These are phyloP conservation scores for Aegotheles bennettii DNA, from an alignment of 2,113 vertebrate species.

Conservation along the genomic window DNA sequence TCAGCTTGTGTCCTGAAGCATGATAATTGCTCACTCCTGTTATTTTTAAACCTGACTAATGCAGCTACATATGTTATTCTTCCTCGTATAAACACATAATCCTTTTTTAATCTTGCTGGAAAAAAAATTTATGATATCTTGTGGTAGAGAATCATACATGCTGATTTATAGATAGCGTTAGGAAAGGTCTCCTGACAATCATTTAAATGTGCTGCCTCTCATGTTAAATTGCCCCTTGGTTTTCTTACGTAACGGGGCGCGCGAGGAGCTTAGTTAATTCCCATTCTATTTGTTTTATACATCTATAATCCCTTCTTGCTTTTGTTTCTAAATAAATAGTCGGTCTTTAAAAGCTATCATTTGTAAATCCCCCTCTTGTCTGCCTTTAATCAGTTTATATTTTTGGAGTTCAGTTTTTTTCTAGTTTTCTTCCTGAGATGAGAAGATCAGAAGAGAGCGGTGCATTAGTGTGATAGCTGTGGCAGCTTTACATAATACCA, in stretches of 20 bases:
- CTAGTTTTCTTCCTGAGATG: constrained; percentile 20
- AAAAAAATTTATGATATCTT: constrained; percentile 47
- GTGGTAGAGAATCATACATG: neutral
- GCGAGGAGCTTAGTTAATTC: constrained; percentile 10
- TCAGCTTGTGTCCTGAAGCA: constrained; percentile 51
- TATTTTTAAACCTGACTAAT: constrained; percentile 66
- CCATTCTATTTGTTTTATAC: constrained; percentile 42
- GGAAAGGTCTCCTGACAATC: constrained; percentile 20
- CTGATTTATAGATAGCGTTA: constrained; percentile 16
- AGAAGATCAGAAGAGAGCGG: neutral
- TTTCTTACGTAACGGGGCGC: constrained; percentile 27
- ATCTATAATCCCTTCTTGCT: constrained; percentile 15
- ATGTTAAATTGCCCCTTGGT: neutral
- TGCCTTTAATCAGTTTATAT: constrained; percentile 42
- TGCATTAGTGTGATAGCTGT: neutral
- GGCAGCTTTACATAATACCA: constrained; percentile 6
- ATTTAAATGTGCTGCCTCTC: neutral
- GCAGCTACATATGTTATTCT: constrained; percentile 61
- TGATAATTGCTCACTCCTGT: constrained; percentile 46
- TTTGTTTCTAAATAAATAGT: constrained; percentile 39
- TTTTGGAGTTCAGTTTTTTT: neutral
- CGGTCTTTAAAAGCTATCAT: neutral
- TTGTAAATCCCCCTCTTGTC: constrained; percentile 43
- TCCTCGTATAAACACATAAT: constrained; percentile 59
- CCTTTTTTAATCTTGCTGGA: constrained; percentile 57